A percentile compares a stretch with the other conserved stretches of the same genome.
Conservation (phyloP, 1,140 invertebrate species). For the Melanaphis sacchari region DNA sequence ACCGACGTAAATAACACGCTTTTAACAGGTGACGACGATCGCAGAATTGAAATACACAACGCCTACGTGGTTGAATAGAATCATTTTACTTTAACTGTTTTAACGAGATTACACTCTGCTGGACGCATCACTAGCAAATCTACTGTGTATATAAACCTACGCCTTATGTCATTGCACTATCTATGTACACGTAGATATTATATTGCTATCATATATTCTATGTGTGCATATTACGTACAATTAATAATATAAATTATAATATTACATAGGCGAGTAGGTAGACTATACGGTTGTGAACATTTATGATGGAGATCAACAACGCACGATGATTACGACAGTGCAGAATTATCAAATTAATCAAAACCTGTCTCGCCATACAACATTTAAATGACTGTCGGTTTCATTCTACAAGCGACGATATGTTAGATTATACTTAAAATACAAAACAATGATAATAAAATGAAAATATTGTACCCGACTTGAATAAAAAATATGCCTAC, state of each 20-base stretch:
- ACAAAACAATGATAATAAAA: not conserved
- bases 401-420: not conserved
- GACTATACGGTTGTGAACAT: not conserved
- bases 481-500: not conserved
- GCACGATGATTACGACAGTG: not conserved
- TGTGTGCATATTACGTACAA: not conserved
- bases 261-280: not conserved
- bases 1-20: not conserved
- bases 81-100: not conserved
- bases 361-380: not conserved
- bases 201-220: not conserved
- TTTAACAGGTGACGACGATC: not conserved
- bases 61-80: not conserved
- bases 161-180: not conserved
- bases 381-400: not conserved
- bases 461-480: not conserved
- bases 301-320: not conserved
- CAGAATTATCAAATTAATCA: constrained; percentile 22
- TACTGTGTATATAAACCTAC: not conserved
- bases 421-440: not conserved
- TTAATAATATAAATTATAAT: not conserved
- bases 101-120: not conserved
- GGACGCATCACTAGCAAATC: not conserved
- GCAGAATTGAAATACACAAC: not conserved
- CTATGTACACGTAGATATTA: not conserved